phyloP scores from a whole-genome alignment of 2,888 invertebrate genomes.

The Leucoptera coffeella region DNA sequence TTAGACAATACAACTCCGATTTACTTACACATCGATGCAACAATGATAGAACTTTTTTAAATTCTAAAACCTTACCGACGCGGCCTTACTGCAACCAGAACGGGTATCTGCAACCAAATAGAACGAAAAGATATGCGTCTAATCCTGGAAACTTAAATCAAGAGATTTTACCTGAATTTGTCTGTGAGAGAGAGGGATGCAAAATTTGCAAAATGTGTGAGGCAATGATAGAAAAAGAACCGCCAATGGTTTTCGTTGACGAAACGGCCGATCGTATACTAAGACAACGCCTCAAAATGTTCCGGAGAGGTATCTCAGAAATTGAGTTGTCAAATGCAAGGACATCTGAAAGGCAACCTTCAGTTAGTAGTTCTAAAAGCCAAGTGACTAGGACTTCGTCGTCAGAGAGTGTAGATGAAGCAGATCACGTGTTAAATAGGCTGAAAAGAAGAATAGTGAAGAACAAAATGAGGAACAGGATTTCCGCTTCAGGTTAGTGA shows the following conservation, averaged over 20 bases:
- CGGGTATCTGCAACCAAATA: slow-evolving; percentile 28
- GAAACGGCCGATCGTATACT: slow-evolving; percentile 38
- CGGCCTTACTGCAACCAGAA: slow-evolving; percentile 33
- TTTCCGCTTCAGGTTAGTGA: no score
- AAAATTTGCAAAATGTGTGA: slow-evolving; percentile 17
- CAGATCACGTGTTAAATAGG: slow-evolving; percentile 41
- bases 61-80: slow-evolving; percentile 42
- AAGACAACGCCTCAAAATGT: slow-evolving; percentile 42
- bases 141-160: no score
- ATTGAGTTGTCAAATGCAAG: slow-evolving; percentile 28
- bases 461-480: slow-evolving; percentile 42
- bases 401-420: slow-evolving; percentile 47
- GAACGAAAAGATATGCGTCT: slow-evolving; percentile 18
- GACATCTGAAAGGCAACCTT: slow-evolving; percentile 24
- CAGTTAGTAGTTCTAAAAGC: slow-evolving; percentile 21
- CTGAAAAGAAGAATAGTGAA: slow-evolving; percentile 43
- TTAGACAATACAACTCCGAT: no score
- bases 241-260: slow-evolving; percentile 31
- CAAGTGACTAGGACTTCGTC: slow-evolving; percentile 29
- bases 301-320: slow-evolving; percentile 44
- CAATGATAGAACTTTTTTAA: no score
- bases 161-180: no score
- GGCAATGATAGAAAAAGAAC: no score
- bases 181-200: slow-evolving; percentile 14
- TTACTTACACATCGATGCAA: no score